A percentile compares a stretch with the other conserved stretches of the same genome.
phyloP scores from a whole-genome alignment of 2,888 invertebrate genomes.

The Dascillus cervinus region DNA sequence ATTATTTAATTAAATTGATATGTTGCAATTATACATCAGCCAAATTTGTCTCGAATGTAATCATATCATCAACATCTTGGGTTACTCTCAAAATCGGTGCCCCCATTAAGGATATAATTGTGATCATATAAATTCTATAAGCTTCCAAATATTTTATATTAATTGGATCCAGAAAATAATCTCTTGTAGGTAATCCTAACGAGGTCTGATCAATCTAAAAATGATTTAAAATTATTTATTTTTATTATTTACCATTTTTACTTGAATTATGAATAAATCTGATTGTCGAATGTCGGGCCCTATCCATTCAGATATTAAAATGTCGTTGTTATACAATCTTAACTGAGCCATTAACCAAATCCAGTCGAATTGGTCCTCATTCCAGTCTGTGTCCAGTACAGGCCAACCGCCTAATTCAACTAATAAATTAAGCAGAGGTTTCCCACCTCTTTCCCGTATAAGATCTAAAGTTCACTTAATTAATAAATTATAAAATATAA shows the following conservation, averaged over 20 bases:
- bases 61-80: slow-evolving; percentile 61
- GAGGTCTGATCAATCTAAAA: slow-evolving; percentile 81
- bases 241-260: slow-evolving; percentile 32
- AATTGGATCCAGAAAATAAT: slow-evolving; percentile 65
- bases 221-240: slow-evolving; percentile 8
- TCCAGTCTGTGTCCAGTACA: slow-evolving; percentile 61
- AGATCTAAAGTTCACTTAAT: neutral
- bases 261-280: slow-evolving; percentile 77
- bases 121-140: slow-evolving; percentile 69
- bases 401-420: slow-evolving; percentile 85
- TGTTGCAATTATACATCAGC: slow-evolving; percentile 43
- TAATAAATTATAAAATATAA: neutral
- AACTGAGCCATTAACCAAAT: slow-evolving; percentile 64
- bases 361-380: slow-evolving; percentile 59
- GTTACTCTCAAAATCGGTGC: slow-evolving; percentile 55
- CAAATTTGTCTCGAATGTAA: slow-evolving; percentile 72
- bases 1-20: slow-evolving; percentile 2
- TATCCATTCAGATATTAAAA: slow-evolving; percentile 80
- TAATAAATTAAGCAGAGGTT: slow-evolving; percentile 62
- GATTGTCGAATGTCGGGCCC: slow-evolving; percentile 92
- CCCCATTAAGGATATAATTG: slow-evolving; percentile 66
- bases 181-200: slow-evolving; percentile 66
- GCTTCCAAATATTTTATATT: slow-evolving; percentile 63
- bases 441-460: slow-evolving; percentile 51
- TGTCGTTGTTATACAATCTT: slow-evolving; percentile 75